Conservation (phyloP, 2,113 vertebrate species). For the Paralichthys olivaceus region DNA sequence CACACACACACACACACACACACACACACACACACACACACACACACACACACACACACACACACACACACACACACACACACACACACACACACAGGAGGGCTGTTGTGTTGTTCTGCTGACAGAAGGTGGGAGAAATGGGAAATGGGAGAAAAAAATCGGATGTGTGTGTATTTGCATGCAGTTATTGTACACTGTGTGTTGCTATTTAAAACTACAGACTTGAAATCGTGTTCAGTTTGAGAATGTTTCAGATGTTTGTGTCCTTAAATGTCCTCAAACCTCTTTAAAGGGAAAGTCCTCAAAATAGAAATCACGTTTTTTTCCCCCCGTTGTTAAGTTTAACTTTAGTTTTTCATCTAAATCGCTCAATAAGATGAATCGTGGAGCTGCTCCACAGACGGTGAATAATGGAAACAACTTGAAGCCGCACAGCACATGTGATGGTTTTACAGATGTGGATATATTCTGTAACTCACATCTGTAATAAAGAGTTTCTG, state of each 20-base stretch:
- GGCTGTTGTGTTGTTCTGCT: conserved; percentile 65
- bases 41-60: conserved; percentile 58
- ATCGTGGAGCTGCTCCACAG: conserved; percentile 11
- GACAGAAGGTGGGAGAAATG: conserved; percentile 18
- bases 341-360: neutral
- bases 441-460: neutral
- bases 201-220: conserved; percentile 12
- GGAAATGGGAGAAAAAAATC: conserved; percentile 35
- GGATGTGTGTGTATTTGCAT: conserved; percentile 16
- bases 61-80: conserved; percentile 57
- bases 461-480: neutral
- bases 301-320: conserved; percentile 16
- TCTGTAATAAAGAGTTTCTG: neutral
- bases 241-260: neutral
- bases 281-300: conserved; percentile 23
- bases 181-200: neutral
- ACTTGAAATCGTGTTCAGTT: neutral
- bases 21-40: conserved; percentile 55
- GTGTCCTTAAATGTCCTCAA: conserved; percentile 6
- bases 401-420: neutral
- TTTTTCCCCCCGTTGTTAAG: conserved; percentile 11
- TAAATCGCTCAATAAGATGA: conserved; percentile 7
- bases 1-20: neutral
- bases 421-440: neutral
- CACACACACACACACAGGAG: conserved; percentile 59